Evolutionary conservation across 2,113 vertebrate species (phyloP).

Genomic region (Notothenia coriiceps): DNA sequence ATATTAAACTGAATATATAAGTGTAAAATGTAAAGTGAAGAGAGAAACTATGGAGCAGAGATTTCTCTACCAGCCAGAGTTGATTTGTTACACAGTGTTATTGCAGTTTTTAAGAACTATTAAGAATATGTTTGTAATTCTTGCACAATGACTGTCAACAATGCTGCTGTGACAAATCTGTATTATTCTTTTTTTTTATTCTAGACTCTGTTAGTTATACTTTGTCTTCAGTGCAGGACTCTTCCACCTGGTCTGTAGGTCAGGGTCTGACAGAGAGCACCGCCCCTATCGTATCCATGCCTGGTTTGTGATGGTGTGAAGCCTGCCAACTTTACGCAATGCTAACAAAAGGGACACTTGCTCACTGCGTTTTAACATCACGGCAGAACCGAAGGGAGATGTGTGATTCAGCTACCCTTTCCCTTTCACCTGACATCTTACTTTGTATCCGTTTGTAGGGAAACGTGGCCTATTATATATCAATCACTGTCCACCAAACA

Average conservation of each 20-base stretch:
- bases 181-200: too few species aligned
- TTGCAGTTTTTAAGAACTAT: too few species aligned
- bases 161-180: too few species aligned
- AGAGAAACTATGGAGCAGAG: too few species aligned
- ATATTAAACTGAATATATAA: too few species aligned
- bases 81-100: too few species aligned
- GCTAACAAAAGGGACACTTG: constrained; percentile 36
- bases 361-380: neutral
- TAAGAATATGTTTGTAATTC: too few species aligned
- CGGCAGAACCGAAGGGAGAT: neutral
- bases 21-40: too few species aligned
- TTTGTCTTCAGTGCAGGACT: too few species aligned
- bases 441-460: neutral
- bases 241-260: neutral
- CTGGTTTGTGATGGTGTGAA: constrained; percentile 71
- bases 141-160: too few species aligned
- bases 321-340: constrained; percentile 56
- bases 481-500: constrained; percentile 57
- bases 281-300: constrained; percentile 71
- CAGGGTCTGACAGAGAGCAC: constrained; percentile 55
- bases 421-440: neutral
- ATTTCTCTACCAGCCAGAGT: too few species aligned
- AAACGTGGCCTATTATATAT: constrained; percentile 59
- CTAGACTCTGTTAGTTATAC: too few species aligned
- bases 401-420: neutral